Base-by-base conservation (phyloP, 1,140 invertebrate genomes). In the Macrobrachium rosenbergii region DNA sequence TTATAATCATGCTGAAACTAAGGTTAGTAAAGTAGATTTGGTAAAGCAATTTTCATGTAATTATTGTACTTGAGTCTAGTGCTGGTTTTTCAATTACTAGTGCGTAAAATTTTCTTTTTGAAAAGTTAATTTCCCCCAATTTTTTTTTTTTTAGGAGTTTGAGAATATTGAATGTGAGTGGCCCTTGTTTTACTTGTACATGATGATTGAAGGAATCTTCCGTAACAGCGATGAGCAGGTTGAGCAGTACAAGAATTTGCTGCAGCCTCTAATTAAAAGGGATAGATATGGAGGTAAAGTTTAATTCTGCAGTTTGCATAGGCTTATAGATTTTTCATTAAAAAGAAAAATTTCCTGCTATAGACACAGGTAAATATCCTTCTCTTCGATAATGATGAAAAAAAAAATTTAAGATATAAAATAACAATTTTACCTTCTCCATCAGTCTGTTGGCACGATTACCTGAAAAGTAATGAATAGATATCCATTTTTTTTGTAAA, bases 111-210 rank as follows among this genome's bases (percentile, higher is more conserved):
- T 75, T 75, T 75, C 28, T 75, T 75, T 37, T 76, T 28, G 21
- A 43, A 23, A 28, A 23, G n/a, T n/a, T n/a, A n/a, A n/a, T n/a
- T n/a, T n/a, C n/a, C n/a, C n/a, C n/a, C n/a, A n/a, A 19, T 10
- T 28, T 58, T 12, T 28, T 63, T 58, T 64, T 80, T 59, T 80
- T 7, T 80, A 99, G 94, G 95, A 98, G 91, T 99, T 99, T 93
- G 98, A 99, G 91, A 96, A 96, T 28, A 95, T 99, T 67, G 99
- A 99, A 93, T 97, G 96, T 91, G 98, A 99, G 93, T 99, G 99
- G 98, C 99, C 99, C 0, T 91, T 99, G 17, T 99, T 99, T 93
- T 98, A 96, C 91, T 95, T 98, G 37, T 97, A 96, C 91, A 96
- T 99, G 95, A 97, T 99, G 58, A 98, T 99, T 89, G 98, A 99